Percentiles rank a stretch among this genome's conserved stretches.
Conservation (phyloP, 2,888 invertebrate genomes). For the Synanthedon andrenaeformis region DNA sequence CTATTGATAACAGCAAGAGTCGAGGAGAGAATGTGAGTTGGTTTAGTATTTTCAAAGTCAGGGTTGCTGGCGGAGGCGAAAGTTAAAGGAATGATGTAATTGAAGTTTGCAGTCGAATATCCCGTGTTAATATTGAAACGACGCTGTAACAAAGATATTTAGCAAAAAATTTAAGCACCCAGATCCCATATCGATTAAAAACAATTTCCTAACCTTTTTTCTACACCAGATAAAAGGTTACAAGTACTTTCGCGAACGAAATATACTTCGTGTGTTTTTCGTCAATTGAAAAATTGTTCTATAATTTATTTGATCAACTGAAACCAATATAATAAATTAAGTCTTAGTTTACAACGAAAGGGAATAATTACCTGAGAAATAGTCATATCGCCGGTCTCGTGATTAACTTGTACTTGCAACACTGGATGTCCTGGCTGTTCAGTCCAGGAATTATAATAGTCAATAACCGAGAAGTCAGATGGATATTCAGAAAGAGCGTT, state of each 20-base stretch:
- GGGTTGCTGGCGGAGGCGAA: slow-evolving; percentile 48
- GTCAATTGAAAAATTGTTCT: no score
- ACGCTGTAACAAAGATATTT: slow-evolving; percentile 31
- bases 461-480: slow-evolving; percentile 37
- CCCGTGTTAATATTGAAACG: slow-evolving; percentile 62
- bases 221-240: no score
- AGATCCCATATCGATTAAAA: no score
- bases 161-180: neutral
- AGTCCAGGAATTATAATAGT: slow-evolving; percentile 63
- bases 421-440: slow-evolving; percentile 73
- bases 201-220: no score
- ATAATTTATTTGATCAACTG: no score
- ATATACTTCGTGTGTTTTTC: no score
- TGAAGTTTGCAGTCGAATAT: slow-evolving; percentile 20
- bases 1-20: slow-evolving; percentile 35
- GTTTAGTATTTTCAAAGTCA: slow-evolving; percentile 50
- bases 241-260: no score
- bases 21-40: slow-evolving; percentile 40
- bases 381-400: slow-evolving; percentile 39
- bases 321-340: no score
- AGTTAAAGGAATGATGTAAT: slow-evolving; percentile 53
- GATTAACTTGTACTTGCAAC: slow-evolving; percentile 62
- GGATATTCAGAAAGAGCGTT: slow-evolving; percentile 40
- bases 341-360: neutral
- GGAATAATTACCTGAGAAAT: slow-evolving; percentile 47